Base-by-base conservation (phyloP, 92 coral and sea anemone species). In the Paragorgia papillata region DNA sequence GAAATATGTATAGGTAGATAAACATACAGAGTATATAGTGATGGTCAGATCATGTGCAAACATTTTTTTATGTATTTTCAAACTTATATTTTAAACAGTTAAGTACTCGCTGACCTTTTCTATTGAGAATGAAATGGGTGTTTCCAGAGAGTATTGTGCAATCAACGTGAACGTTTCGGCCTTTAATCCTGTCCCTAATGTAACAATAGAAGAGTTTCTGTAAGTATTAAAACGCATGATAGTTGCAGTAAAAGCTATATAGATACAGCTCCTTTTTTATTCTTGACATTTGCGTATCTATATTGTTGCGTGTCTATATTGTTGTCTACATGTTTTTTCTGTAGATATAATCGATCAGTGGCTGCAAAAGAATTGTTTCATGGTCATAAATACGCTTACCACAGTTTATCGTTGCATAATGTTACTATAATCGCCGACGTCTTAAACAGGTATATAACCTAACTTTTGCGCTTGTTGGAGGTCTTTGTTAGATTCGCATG, bases 401-500 rank as follows among this genome's bases (percentile, higher is more conserved):
- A 68, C 33, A 41, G 58, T 17, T 59, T 22, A 68, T 44, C 75
- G 15, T 68, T 68, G 41, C 54, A 68, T 68, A 68, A 48, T 28
- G 53, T 68, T 68, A 68, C 58, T 31, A 44, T 68, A 35, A 26
- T 68, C n/a, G 30, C 75, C 17, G 75, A 68, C n/a, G 60, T 68
- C 25, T 30, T 68, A n/a, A 68, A 68, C 56, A 68, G 75, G 75
- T 68, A 68, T 7, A 63, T n/a, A n/a, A n/a, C n/a, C n/a, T n/a
- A n/a, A n/a, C n/a, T n/a, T n/a, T n/a, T n/a, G n/a, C n/a, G n/a
- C n/a, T n/a, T n/a, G n/a, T n/a, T n/a, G n/a, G n/a, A n/a, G n/a
- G n/a, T n/a, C n/a, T n/a, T n/a, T n/a, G n/a, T n/a, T n/a, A n/a
- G n/a, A n/a, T n/a, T n/a, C n/a, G n/a, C n/a, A n/a, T n/a, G n/a